Conservation (phyloP, 2,888 invertebrate genomes). For the Zygaena filipendulae region DNA sequence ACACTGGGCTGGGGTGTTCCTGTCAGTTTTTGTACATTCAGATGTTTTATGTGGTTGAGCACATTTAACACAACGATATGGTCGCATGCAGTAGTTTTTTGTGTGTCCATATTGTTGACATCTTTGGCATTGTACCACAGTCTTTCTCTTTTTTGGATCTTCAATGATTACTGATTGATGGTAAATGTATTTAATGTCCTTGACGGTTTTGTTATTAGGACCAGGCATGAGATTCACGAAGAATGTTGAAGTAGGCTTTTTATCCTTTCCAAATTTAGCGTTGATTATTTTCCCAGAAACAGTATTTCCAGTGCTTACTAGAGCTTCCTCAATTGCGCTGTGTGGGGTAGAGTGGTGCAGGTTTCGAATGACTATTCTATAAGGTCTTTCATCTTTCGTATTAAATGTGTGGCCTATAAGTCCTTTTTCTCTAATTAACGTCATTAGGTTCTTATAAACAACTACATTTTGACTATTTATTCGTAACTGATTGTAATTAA, state of each 20-base stretch:
- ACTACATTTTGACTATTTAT: conserved; percentile 2
- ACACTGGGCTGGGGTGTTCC: conserved; percentile 10
- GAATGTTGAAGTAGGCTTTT: no score
- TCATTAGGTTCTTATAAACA: conserved; percentile 12
- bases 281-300: no score
- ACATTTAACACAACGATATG: conserved; percentile 20
- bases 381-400: conserved; percentile 7
- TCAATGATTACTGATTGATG: conserved; percentile 15
- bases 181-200: conserved; percentile 12
- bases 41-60: conserved; percentile 17
- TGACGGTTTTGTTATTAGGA: conserved; percentile 7
- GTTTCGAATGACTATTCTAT: conserved; percentile 12
- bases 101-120: conserved; percentile 19
- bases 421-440: conserved; percentile 7
- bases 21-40: conserved; percentile 16
- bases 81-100: conserved; percentile 18
- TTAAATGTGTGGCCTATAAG: conserved; percentile 14
- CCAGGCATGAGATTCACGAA: no score
- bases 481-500: conserved; percentile 11
- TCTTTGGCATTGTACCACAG: conserved; percentile 15
- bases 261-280: no score
- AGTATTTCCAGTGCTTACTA: no score
- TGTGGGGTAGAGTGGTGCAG: no score
- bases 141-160: conserved; percentile 15
- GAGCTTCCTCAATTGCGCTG: no score